Evolutionary conservation across 1,140 invertebrate species (phyloP), one percentile per base, ranked within the genome.

Genomic region (Lepidotrigona ventralis): DNA sequence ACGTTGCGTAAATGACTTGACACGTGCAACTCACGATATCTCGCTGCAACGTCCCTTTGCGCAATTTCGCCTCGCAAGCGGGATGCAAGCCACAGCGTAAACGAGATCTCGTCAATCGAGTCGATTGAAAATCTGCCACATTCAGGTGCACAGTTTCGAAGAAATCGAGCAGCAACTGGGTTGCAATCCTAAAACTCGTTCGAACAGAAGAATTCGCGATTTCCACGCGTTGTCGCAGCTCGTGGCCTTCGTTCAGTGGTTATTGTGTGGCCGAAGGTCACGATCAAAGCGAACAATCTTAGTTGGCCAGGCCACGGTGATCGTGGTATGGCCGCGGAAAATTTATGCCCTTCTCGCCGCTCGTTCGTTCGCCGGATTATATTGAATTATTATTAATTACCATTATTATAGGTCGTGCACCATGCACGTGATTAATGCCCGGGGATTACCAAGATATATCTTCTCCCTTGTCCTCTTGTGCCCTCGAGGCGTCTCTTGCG

Each of bases 351-450:
- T 15, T 29, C 64, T 53, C 39, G 9, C 39, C 39, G 39, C 39
- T 46, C 39, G 39, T 46, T 46, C 39, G 39, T 8, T 46, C 17
- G 8, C 17, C 54, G 66, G 29, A 58, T 86, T 84, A 71, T 53
- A 70, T 60, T 82, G 63, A 86, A 86, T 87, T 79, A 83, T 76
- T 75, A 75, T 81, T 81, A 81, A 81, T 81, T 75, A 75, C 19
- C 29, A 73, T 66, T 74, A 60, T 74, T 81, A 68, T 46, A 75
- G 46, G n/a, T 46, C n/a, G 60, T 39, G 6, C 39, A 39, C 60
- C 26, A 1, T 26, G 26, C 5, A 1, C 17, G 19, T 81, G 63
- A 81, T 75, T 75, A 75, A 64, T 72, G 33, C 12, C 15, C 11
- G n/a, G 39, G 39, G n/a, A 66, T 81, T 56, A 46, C n/a, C 19